Conservation (phyloP, 1,140 invertebrate genomes). For the Lordiphosa mommai region DNA sequence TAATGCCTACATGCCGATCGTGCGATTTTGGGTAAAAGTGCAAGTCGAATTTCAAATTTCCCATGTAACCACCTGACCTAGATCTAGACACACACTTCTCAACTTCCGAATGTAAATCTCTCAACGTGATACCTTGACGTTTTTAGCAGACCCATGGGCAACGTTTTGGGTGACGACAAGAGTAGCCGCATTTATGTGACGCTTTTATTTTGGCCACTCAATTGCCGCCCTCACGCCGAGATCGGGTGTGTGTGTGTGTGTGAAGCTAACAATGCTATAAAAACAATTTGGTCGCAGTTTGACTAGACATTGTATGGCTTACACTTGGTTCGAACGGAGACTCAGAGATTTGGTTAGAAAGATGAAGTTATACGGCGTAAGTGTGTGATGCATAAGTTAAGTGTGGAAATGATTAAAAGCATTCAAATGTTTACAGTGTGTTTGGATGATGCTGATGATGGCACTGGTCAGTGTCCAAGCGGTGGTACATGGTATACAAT, state of each 20-base stretch:
- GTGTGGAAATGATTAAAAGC: neutral
- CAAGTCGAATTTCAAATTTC: too few relatives aligned
- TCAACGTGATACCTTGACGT: too few relatives aligned
- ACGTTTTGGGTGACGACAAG: neutral
- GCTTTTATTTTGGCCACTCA: too few relatives aligned
- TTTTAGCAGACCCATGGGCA: too few relatives aligned
- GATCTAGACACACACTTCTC: too few relatives aligned
- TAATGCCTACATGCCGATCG: too few relatives aligned
- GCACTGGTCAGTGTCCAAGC: conserved; percentile 15
- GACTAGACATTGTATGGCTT: neutral
- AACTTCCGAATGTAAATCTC: too few relatives aligned
- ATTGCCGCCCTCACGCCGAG: too few relatives aligned
- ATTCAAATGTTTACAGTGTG: neutral
- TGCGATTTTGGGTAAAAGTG: too few relatives aligned
- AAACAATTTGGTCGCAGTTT: conserved; percentile 1
- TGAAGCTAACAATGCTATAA: conserved; percentile 4
- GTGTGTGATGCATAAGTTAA: neutral
- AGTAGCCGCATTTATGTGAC: too few relatives aligned
- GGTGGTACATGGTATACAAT: conserved; percentile 21
- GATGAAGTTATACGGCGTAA: neutral
- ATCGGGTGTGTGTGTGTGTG: neutral
- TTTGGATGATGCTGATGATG: conserved; percentile 1
- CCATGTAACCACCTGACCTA: too few relatives aligned
- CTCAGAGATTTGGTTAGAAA: neutral
- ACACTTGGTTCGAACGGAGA: neutral